Conservation (phyloP, 2,888 invertebrate genomes). For the Sclerodermus sp. region DNA sequence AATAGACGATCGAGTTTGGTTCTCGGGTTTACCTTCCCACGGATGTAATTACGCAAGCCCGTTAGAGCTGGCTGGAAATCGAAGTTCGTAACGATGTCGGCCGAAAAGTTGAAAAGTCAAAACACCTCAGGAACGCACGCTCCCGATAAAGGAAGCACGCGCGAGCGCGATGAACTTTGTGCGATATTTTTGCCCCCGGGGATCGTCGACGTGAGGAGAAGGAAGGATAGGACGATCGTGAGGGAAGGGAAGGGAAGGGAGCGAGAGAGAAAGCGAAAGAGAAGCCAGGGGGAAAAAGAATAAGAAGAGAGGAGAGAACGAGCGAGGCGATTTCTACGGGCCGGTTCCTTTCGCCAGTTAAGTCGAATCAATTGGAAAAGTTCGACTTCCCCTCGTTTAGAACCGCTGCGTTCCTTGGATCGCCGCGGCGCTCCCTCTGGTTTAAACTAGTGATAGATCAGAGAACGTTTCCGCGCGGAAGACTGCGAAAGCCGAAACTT, state of each 20-base stretch:
- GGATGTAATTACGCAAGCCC: too few species aligned
- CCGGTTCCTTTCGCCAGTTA: conserved; percentile 36
- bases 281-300: conserved; percentile 11
- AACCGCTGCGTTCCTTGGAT: conserved; percentile 23
- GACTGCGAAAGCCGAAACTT: conserved; percentile 28
- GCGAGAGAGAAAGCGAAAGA: not conserved
- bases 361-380: conserved; percentile 50
- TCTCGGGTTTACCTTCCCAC: too few species aligned
- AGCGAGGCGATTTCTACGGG: conserved; percentile 16
- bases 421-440: conserved; percentile 27
- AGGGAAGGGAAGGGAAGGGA: not conserved
- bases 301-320: not conserved
- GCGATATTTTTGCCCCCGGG: conserved; percentile 25
- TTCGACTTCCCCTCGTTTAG: conserved; percentile 39
- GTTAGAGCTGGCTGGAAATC: too few species aligned
- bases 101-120: conserved; percentile 15
- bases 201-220: conserved; percentile 10
- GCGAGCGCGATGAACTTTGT: conserved; percentile 20
- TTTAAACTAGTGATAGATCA: conserved; percentile 35
- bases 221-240: conserved; percentile 1
- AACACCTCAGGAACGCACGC: conserved; percentile 1
- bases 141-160: conserved; percentile 3
- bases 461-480: conserved; percentile 30
- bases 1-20: too few species aligned
- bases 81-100: not conserved